Evolutionary conservation across 2,888 invertebrate genomes (phyloP), one percentile per base, ranked within the genome.

Genomic region (Pachydiplax longipennis): DNA sequence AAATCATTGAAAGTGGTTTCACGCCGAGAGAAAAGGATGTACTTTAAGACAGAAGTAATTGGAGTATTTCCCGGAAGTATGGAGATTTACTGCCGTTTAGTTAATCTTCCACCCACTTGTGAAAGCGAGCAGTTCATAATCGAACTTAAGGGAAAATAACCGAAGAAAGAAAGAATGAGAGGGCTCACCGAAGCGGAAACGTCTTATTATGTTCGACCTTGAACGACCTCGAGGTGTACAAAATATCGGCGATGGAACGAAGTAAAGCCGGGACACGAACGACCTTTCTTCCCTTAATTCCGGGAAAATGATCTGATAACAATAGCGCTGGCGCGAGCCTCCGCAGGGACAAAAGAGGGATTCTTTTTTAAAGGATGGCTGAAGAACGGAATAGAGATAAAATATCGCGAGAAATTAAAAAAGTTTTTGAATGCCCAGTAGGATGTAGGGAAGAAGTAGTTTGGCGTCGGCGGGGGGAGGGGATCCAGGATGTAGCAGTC

Each of bases 361-460:
- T 53, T 53, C 12, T 53, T 18, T 18, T 53, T 44, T 10, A 44
- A 53, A 53, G 53, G 53, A 53, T 53, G 53, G 53, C 53, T 18
- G 15, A 53, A 53, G n/a, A 37, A 37, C 58, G n/a, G 13, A 13
- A 25, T n/a, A 37, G 61, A 35, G 58, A 58, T 87, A 87, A 87
- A 87, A 87, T 61, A 61, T 61, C 87, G 61, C 12, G 35, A 87
- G 87, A 87, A 87, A 87, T 87, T 87, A 37, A 58, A 87, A 87
- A 87, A 87, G 58, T 61, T 61, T 87, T 87, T 61, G 58, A 61
- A 58, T 87, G n/a, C 58, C 35, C 87, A 18, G 53, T 12, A 31
- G 18, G 61, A 31, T 0, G 40, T 61, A 31, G 61, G 61, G 40
- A 37, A 2, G 83, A 58, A n/a, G 53, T 13, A 35, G 44, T 15